A percentile compares a stretch with the other conserved stretches of the same genome.
These are phyloP conservation scores for Grus americana DNA, from an alignment of 2,113 vertebrate species.

Conservation along the genomic window DNA sequence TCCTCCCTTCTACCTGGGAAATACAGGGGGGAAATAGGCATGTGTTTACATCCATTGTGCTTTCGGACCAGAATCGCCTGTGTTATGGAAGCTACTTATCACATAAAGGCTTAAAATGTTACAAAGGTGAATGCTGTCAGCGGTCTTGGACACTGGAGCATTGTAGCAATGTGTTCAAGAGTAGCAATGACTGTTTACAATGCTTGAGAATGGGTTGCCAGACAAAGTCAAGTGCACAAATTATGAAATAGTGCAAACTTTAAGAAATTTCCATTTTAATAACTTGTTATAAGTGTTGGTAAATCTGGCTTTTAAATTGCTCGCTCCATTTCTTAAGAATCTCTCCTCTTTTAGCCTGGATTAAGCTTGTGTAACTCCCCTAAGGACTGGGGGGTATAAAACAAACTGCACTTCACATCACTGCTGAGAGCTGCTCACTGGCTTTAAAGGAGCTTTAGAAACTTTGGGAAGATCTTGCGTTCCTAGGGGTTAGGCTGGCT, in stretches of 20 bases:
- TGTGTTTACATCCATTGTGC: fast-evolving
- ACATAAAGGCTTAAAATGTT: neutral
- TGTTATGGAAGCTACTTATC: neutral
- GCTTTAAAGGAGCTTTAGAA: neutral
- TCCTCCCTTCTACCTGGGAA: neutral
- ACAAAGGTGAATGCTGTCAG: neutral
- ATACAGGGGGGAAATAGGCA: neutral
- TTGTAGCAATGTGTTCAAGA: neutral
- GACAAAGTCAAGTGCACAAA: neutral
- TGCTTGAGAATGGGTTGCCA: neutral
- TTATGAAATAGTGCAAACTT: neutral
- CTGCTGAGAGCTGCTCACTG: neutral
- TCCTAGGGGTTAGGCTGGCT: neutral
- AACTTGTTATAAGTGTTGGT: neutral
- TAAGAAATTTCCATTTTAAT: neutral
- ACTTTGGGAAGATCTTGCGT: neutral
- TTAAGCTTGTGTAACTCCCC: neutral
- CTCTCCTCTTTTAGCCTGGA: neutral
- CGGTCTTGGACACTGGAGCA: neutral
- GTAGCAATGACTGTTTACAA: neutral
- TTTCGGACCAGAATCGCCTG: neutral
- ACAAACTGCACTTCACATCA: fast-evolving
- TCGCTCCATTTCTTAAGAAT: neutral
- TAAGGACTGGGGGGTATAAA: neutral
- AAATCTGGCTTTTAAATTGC: neutral